Evolutionary conservation across 2,888 invertebrate species (phyloP), one percentile per base, ranked within the genome.

Genomic region (Trissoscelio sp.): DNA sequence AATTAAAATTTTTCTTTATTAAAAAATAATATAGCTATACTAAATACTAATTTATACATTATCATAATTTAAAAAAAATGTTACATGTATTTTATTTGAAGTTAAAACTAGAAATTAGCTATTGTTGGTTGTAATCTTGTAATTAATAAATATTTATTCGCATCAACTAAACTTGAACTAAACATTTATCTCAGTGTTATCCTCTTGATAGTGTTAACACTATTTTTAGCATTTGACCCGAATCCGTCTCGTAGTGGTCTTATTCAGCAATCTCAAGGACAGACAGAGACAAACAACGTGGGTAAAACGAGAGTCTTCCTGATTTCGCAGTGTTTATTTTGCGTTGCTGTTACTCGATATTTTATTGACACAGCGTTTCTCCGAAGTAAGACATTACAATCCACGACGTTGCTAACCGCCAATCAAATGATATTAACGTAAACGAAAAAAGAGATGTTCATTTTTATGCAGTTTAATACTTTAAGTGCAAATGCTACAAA

Each of bases 141-240:
- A n/a, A n/a, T n/a, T n/a, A n/a, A n/a, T n/a, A n/a, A n/a, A n/a
- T n/a, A n/a, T n/a, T n/a, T n/a, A n/a, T n/a, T n/a, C n/a, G n/a
- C n/a, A n/a, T n/a, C n/a, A n/a, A n/a, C n/a, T n/a, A n/a, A n/a
- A 7, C 11, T 9, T 34, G 34, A 34, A 34, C 34, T 9, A 34
- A 11, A 34, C 34, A 34, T 34, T 34, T 34, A 6, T 34, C 11
- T 34, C 34, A 34, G 7, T 34, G 34, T 34, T 31, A 28, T 7
- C 6, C 4, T 31, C n/a, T 74, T 34, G 22, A 55, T 44, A 66
- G 48, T 75, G 28, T 57, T 67, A 46, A 67, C 12, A 67, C 37
- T 46, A 62, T 66, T 55, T 57, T 55, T 9, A 66, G 57, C 46
- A 66, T 74, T 57, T 74, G 74, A 77, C 77, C 77, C 51, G 60